These are phyloP conservation scores for Lutjanus erythropterus DNA, from an alignment of 2,113 vertebrate species.

Conservation along the genomic window DNA sequence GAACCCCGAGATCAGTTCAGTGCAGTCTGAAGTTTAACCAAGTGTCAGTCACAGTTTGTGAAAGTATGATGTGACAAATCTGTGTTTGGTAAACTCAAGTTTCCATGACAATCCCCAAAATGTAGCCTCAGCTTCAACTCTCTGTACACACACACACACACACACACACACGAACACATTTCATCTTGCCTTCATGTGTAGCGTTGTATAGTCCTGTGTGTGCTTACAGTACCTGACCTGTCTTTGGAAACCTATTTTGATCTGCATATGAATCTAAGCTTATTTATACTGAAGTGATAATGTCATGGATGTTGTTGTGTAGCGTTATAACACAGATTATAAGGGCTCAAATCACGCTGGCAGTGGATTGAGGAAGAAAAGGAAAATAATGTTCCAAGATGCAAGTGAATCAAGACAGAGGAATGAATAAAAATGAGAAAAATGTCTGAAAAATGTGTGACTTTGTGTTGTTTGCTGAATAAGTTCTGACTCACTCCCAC, in stretches of 20 bases:
- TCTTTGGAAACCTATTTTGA: background rate
- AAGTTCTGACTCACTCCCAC: background rate
- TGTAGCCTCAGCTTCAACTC: background rate
- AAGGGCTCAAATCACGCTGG: background rate
- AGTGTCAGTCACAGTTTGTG: background rate
- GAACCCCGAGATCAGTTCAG: background rate
- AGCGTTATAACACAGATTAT: background rate
- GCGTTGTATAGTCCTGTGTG: background rate
- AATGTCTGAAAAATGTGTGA: background rate
- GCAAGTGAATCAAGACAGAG: background rate
- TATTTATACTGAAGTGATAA: background rate
- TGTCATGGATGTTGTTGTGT: background rate
- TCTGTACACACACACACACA: too few species aligned
- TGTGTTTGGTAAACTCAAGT: background rate
- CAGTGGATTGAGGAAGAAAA: background rate
- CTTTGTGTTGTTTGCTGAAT: too few species aligned
- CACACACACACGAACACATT: background rate
- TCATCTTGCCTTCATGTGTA: background rate
- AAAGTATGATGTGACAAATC: background rate
- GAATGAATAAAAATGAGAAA: slow-evolving; percentile 7
- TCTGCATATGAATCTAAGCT: background rate
- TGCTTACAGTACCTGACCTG: background rate
- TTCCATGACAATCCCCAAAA: background rate
- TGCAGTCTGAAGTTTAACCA: background rate
- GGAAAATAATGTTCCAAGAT: background rate